Conservation (phyloP, 2,797 vertebrate genomes). For the Silurus lanzhouensis region DNA sequence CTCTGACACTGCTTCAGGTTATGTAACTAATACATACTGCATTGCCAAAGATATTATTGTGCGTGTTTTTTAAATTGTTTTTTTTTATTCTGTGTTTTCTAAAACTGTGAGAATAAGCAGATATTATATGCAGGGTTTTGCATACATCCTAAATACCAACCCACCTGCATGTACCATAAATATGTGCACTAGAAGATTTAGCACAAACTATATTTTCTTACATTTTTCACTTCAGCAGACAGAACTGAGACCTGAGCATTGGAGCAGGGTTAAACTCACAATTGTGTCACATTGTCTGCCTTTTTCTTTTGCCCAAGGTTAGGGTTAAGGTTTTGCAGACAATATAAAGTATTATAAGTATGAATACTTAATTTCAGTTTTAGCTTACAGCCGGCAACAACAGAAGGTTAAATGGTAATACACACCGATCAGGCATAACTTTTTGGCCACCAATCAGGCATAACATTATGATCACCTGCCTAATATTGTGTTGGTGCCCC, state of each 20-base stretch:
- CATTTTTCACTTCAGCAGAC: not conserved
- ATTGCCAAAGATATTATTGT: constrained; percentile 13
- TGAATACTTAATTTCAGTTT: not conserved
- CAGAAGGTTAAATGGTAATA: not conserved
- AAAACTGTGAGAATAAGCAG: not conserved
- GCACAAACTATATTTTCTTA: constrained; percentile 34
- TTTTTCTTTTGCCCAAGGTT: not conserved
- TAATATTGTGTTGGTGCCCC: too few relatives aligned
- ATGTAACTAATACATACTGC: constrained; percentile 32
- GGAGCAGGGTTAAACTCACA: not conserved
- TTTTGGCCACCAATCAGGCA: too few relatives aligned
- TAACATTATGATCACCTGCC: too few relatives aligned
- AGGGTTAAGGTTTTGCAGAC: not conserved
- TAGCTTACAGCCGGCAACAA: not conserved
- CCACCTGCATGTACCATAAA: not conserved
- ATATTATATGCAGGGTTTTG: not conserved
- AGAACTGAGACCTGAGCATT: not conserved
- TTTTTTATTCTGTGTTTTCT: constrained; percentile 9
- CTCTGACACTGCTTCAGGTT: constrained; percentile 54
- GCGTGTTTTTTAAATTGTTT: not conserved
- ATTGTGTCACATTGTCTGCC: not conserved
- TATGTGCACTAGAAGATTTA: constrained; percentile 31
- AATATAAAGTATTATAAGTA: not conserved
- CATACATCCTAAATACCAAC: not conserved
- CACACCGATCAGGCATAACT: too few relatives aligned